Evolutionary conservation across 2,888 invertebrate species (phyloP), one percentile per base, ranked within the genome.

Genomic region (Cheilosia scutellata): DNA sequence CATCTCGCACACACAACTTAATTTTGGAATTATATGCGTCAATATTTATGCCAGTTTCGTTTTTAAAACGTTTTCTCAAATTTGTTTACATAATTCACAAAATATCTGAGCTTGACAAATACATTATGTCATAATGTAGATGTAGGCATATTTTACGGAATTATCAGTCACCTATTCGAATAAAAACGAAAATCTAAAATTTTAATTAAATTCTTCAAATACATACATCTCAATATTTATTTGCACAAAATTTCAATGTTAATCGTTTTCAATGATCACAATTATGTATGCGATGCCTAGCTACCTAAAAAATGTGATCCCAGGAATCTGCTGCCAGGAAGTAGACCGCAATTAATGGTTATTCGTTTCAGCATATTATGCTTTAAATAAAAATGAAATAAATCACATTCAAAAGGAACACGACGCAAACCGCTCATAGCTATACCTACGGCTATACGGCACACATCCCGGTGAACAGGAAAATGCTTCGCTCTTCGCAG

Each of bases 301-400:
- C 37, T 37, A 37, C 62, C 62, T 57, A 55, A 57, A 57, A 37
- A 51, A 47, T 51, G 20, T 33, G 51, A 4, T 37, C 70, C 58
- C 57, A 58, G 49, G 60, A 72, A 68, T 62, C 62, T 58, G 7
- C 47, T 87, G 82, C 82, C 87, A 87, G 87, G 87, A 87, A 82
- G 82, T 87, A 82, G 87, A 74, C 70, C 55, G 74, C 87, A 82
- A 87, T 87, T 87, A 87, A 87, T 87, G 87, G 74, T 77, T 82
- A 78, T 82, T 82, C 87, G 77, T 87, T 87, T 87, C 87, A 87
- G 87, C 87, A 87, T 87, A 87, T 87, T 87, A 87, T 87, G 87
- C 82, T 82, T 87, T 87, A 87, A 87, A 87, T 87, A 87, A 87
- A 87, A 87, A 87, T 62, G 58, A 77, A 74, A 87, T 87, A 87